Base-by-base conservation (phyloP, 2,113 vertebrate genomes). In the Pseudopodoces humilis region DNA sequence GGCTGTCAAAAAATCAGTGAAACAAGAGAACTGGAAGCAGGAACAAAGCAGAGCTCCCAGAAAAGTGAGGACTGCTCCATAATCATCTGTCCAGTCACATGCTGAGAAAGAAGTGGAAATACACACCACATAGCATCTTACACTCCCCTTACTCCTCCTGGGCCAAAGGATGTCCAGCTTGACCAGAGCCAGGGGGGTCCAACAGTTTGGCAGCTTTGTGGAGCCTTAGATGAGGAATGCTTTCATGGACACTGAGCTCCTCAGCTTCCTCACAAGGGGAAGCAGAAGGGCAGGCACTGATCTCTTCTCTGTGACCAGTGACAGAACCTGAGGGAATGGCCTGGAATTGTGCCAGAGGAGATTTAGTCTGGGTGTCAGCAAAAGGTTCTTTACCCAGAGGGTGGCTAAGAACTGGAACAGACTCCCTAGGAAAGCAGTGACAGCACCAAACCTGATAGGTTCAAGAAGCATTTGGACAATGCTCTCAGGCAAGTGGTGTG, bases 381-480 rank as follows among this genome's bases (percentile, higher is more conserved):
- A 55, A 62, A 25, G 2, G 8, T 15, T 62, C 44, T 55, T 55
- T 14, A 53, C 17, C 7, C 25, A 43, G 25, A 35, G 17, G 4
- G 18, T 76, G 30, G 4, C 0, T 49, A 25, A 24, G 7, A 17
- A 49, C 14, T 35, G 35, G 6, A 47, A 23, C 4, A 27, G 24
- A 10, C 11, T 83, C 4, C 25, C 25, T 13, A 35, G 43, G 41
- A 21, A 31, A n/a, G 10, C 0, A 23, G 5, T 67, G 37, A 59
- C 4, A 67, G 39, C 21, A 76, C 21, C 35, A 69, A 53, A 14
- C 25, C 55, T 69, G 70, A 27, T 21, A 62, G 15, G 17, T 10
- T 53, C 70, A 68, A 75, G 62, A 62, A 47, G 14, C 6, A 35
- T 55, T 55, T 62, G 19, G 19, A 60, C 39, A 53, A 46, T 25